Base-by-base conservation (phyloP, 2,888 invertebrate species). In the Pseudeuparius sepicola region DNA sequence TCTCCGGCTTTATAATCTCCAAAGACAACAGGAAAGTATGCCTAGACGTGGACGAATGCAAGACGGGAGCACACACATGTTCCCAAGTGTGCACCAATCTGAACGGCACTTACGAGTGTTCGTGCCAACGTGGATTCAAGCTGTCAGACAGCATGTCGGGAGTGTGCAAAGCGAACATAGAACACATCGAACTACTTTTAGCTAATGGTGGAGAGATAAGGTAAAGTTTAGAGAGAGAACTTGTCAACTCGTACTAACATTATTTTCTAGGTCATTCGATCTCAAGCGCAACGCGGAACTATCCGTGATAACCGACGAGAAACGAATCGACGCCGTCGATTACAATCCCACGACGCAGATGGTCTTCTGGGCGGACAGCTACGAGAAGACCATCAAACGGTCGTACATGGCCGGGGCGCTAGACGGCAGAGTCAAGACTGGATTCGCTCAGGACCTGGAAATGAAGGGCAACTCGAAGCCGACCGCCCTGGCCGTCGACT, bases 281-380 rank as follows among this genome's bases (percentile, higher is more conserved):
- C 59, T 78, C 14, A 71, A 73, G 31, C 52, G 57, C 43, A 73
- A 73, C 52, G 78, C 84, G 43, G 80, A 82, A 54, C 64, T 76
- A 40, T 82, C 82, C 47, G 78, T 90, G 1, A 78, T 94, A 27
- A 71, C 73, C 0, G 75, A 84, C 7, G 93, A 94, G 56, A 86
- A 86, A 59, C 74, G 92, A 31, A 85, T 97, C 34, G 85, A 90
- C 53, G 86, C 90, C 1, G 66, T 98, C 31, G 97, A 96, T 60
- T 88, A 86, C 52, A 86, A 94, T 60, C 82, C 87, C 0, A 71
- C 70, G 38, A 65, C 70, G 13, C 84, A 89, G 56, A 85, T 90
- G 56, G 67, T 97, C 36, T 97, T 89, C 67, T 98, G 97, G 94
- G 88, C 90, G 0, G 96, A 97, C 59, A 84, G 85, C 44, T 83